These are phyloP conservation scores for Dolichotis patagonum DNA, from an alignment of 2,113 vertebrate genomes.

Conservation along the genomic window DNA sequence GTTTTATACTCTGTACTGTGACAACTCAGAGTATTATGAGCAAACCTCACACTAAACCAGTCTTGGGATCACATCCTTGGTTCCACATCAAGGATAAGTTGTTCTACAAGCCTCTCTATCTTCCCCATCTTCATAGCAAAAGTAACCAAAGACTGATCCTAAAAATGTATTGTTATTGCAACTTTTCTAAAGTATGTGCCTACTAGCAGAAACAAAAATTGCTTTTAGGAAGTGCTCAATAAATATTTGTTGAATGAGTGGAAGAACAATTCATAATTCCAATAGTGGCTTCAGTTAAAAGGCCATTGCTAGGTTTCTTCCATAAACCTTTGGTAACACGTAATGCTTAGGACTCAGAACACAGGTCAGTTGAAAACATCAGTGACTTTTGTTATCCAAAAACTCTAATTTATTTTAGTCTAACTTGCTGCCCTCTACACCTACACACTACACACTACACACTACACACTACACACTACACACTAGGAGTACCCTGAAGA, in stretches of 20 bases:
- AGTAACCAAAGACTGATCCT: not conserved
- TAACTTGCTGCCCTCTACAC: not conserved
- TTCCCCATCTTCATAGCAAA: not conserved
- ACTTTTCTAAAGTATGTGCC: constrained; percentile 7
- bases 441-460: not conserved
- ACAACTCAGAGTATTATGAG: constrained; percentile 1
- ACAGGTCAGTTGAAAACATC: not conserved
- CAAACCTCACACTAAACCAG: not conserved
- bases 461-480: no score
- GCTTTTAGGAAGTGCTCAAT: constrained; percentile 10
- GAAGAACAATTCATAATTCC: not conserved
- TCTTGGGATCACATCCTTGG: not conserved
- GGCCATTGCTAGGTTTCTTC: not conserved
- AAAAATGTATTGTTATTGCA: not conserved
- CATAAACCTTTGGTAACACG: not conserved
- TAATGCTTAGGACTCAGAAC: not conserved
- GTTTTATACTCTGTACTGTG: not conserved
- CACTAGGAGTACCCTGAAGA: not conserved
- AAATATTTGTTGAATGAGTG: not conserved
- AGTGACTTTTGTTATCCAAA: not conserved
- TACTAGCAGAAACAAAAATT: constrained; percentile 7
- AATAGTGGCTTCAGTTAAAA: not conserved
- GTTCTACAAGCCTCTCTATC: not conserved
- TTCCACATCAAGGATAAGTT: not conserved
- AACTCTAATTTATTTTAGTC: not conserved